phyloP scores from a whole-genome alignment of 2,797 vertebrate genomes.

The Salarias fasciatus region DNA sequence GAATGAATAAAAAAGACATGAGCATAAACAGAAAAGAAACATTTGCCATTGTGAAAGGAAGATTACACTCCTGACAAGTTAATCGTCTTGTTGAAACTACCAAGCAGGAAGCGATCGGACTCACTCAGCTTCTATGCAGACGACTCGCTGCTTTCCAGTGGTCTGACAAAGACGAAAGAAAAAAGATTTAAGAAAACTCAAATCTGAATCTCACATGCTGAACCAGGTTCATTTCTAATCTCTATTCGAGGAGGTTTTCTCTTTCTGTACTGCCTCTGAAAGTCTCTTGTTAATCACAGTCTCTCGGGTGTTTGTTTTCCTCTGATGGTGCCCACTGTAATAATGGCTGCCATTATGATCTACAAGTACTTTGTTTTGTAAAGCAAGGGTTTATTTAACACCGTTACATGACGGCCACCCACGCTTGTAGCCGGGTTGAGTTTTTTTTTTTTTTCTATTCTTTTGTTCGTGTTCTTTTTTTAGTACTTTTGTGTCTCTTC shows the following conservation, averaged over 20 bases:
- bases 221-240: too few relatives aligned
- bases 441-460: too few relatives aligned
- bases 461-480: not conserved
- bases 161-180: not conserved
- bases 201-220: too few relatives aligned
- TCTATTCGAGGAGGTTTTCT: conserved; percentile 5
- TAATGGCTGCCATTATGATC: conserved; percentile 42
- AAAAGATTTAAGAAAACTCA: not conserved
- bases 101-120: too few relatives aligned
- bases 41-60: too few relatives aligned
- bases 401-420: conserved; percentile 20
- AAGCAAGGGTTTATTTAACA: conserved; percentile 21
- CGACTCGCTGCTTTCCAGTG: too few relatives aligned
- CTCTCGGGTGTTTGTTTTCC: conserved; percentile 35
- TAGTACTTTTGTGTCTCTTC: not conserved
- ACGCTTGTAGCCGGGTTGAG: conserved; percentile 7
- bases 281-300: conserved; percentile 25
- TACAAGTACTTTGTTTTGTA: conserved; percentile 47
- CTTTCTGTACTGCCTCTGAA: conserved; percentile 18
- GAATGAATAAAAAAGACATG: too few relatives aligned
- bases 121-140: too few relatives aligned
- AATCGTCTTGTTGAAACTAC: too few relatives aligned
- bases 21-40: too few relatives aligned
- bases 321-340: conserved; percentile 22
- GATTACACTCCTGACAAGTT: too few relatives aligned